Percentiles rank a stretch among this genome's conserved stretches.
These are phyloP conservation scores for Aphidius gifuensis DNA, from an alignment of 1,140 invertebrate genomes.

Conservation along the genomic window DNA sequence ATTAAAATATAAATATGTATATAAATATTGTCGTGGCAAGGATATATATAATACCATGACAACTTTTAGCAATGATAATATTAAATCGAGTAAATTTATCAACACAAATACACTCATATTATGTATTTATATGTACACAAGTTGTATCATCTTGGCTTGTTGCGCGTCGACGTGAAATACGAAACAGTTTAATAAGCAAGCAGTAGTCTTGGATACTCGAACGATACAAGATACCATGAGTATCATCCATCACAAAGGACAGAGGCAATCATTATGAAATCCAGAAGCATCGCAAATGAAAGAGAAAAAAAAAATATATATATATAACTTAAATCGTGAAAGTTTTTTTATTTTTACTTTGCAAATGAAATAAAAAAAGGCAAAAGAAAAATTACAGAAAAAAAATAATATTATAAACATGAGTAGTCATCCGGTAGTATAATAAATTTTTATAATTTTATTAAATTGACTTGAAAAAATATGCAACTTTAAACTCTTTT, in stretches of 20 bases:
- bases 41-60: slow-evolving; percentile 22
- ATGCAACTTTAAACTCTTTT: too few species aligned
- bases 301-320: not conserved
- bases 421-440: too few species aligned
- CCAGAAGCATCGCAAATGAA: slow-evolving; percentile 21
- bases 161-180: slow-evolving; percentile 37
- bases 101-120: slow-evolving; percentile 10
- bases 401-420: too few species aligned
- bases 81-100: slow-evolving; percentile 24
- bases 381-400: not conserved
- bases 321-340: too few species aligned
- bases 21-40: too few species aligned
- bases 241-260: slow-evolving; percentile 38
- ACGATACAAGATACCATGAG: slow-evolving; percentile 39
- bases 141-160: slow-evolving; percentile 25
- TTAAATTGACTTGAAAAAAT: too few species aligned
- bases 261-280: slow-evolving; percentile 33
- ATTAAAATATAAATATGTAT: too few species aligned
- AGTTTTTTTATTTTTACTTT: too few species aligned
- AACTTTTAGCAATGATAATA: slow-evolving; percentile 46
- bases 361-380: not conserved
- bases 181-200: slow-evolving; percentile 46
- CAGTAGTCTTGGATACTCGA: slow-evolving; percentile 31
- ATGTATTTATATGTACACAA: not conserved
- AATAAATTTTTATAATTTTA: too few species aligned